Base-by-base conservation (phyloP, 2,797 vertebrate genomes). In the Decapterus maruadsi region DNA sequence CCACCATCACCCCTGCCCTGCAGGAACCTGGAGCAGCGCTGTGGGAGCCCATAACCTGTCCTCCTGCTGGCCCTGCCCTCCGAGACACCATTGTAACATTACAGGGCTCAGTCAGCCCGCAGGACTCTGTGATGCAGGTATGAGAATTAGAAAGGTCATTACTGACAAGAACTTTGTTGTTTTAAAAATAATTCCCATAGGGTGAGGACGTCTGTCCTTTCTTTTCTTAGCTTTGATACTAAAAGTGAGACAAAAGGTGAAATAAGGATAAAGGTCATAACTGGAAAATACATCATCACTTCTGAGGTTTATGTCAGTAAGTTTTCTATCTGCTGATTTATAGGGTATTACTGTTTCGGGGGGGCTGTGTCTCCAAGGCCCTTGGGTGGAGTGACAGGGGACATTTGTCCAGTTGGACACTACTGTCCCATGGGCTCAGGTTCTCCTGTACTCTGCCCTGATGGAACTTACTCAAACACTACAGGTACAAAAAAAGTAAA, bases 321-420 rank as follows among this genome's bases (percentile, higher is more conserved):
- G 31, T 5, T 67, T 36, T 59, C 0, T 68, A 40, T 69, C 3
- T 14, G 6, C 34, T 72, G 42, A 61, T 82, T 81, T 89, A 7
- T 62, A 98, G 97, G 97, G 2, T 97, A 96, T 91, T 97, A 96
- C 78, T 98, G 97, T 80, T 92, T 77, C 1, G 94, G 91, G 78
- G 89, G 95, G 4, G 88, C 96, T 0, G 62, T 42, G 56, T 94
- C 92, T 20, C 89, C 95, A 5, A 93, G 43, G 61, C 96, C 96
- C 12, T 72, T 89, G 12, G 95, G 96, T 63, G 93, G 93, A 0
- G 31, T 90, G 50, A 95, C 95, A 38, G 96, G 96, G 54, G 84
- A 94, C 76, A 80, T 93, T 36, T 96, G 96, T 87, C 95, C 95
- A 14, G 20, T 71, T 65, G 95, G 94, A 77, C 90, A 95, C n/a